Evolutionary conservation across 2,113 vertebrate species (phyloP), one percentile per base, ranked within the genome.

Genomic region (Scophthalmus maximus): DNA sequence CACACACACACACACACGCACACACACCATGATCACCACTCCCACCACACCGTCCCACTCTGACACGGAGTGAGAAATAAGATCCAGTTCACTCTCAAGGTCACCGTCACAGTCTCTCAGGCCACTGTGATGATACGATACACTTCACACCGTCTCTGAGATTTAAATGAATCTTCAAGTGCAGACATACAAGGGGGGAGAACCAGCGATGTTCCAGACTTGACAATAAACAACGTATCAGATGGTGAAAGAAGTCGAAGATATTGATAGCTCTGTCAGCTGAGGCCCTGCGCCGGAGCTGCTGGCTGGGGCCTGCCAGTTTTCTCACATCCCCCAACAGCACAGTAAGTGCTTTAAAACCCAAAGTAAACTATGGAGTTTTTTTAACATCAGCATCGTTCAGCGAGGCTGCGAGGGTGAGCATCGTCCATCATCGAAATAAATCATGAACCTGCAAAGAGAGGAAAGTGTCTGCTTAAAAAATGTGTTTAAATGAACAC

Each of bases 161-260:
- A 78, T 61, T 86, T 87, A 78, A 89, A 90, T 88, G 66, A 87
- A 88, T 90, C 80, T 88, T 85, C 32, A 75, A 85, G 86, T 26
- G 57, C 78, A 75, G 70, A 72, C 25, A 62, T 76, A 87, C 83
- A 88, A 80, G 68, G 70, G 23, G 49, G 73, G 68, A 63, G 71
- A 82, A 80, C 68, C 71, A 76, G 78, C 20, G 18, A 79, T 81
- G 79, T 68, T 81, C 66, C 73, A 89, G 77, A 67, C 83, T 75
- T 78, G 68, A 87, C 87, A 83, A 87, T 87, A 90, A 90, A 92
- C 86, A 92, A 88, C 81, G 81, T 87, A 91, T 93, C 88, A 88
- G 81, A 89, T 86, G 68, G 80, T 83, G 83, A 83, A 88, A 81
- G 82, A 87, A 88, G 84, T 86, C 77, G 42, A 90, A 88, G 60